phyloP scores from a whole-genome alignment of 2,113 vertebrate genomes.

The Phaethon lepturus region DNA sequence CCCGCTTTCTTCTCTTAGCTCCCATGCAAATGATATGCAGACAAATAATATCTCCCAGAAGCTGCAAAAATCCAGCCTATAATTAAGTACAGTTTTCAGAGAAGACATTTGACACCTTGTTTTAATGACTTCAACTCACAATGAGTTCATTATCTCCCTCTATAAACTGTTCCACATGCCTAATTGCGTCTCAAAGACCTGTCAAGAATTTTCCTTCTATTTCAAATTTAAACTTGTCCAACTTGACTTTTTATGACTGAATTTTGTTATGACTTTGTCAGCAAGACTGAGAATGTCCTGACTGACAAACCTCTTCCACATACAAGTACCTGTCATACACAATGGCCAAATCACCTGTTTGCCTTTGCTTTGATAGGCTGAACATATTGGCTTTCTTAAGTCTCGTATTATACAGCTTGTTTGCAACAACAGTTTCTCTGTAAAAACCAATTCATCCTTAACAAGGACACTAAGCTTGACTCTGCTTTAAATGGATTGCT shows the following conservation, averaged over 20 bases:
- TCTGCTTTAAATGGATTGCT: background rate
- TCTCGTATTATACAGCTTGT: background rate
- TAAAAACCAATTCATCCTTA: background rate
- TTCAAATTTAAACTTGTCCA: background rate
- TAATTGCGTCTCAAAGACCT: background rate
- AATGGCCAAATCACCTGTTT: background rate
- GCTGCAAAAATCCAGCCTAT: background rate
- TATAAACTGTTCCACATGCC: background rate
- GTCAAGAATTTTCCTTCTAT: background rate
- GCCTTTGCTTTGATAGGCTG: background rate
- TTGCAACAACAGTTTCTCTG: background rate
- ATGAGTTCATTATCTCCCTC: background rate
- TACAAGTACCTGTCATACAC: background rate
- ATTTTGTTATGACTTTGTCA: background rate
- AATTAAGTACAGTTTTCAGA: background rate
- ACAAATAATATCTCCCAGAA: background rate
- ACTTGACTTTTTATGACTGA: background rate
- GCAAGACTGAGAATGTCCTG: background rate
- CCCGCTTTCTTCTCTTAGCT: background rate
- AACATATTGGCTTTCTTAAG: background rate
- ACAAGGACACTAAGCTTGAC: background rate
- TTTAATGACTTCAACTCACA: background rate
- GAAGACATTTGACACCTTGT: background rate
- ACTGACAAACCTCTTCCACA: background rate
- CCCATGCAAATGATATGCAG: background rate